Evolutionary conservation across 2,797 vertebrate genomes (phyloP), one percentile per base, ranked within the genome.

Genomic region (Lates japonicus): DNA sequence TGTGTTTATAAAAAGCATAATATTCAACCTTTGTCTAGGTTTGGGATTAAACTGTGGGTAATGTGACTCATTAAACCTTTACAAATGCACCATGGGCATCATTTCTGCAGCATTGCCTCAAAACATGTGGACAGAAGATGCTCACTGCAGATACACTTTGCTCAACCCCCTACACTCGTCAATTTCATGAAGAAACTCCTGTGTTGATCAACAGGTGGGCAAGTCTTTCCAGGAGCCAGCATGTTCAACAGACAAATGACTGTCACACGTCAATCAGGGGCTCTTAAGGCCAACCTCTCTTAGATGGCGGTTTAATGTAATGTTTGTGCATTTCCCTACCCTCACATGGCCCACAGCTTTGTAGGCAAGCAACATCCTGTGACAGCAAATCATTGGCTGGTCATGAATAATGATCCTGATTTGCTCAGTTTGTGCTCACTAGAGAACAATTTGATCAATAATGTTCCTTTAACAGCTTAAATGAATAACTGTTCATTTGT

Each of bases 331-430:
- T 33, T 55, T 87, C 73, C 75, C 49, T 64, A 19, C 33, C 19
- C 65, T 64, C 33, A 59, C 68, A 80, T 87, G 72, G 83, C 90
- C 92, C 69, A 73, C 61, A 83, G 90, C 87, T 77, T 86, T 58
- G 52, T 42, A 77, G 41, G 22, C 54, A 35, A 35, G 76, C 74
- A 67, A 74, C 69, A 39, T 67, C 49, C 48, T 48, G 74, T 88
- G 91, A 85, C 85, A 93, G 90, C 48, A 84, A 94, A 93, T 94
- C 92, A 39, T 84, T 93, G 70, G 25, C 39, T 35, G 65, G 41
- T 82, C 89, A 74, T 89, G 88, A 93, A 90, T 92, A 90, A 93
- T 90, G 90, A 87, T 73, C 74, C 51, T 73, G 82, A 78, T 86
- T 84, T 86, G 57, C 76, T 72, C 25, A 42, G 57, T 80, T 79